Evolutionary conservation across 2,113 vertebrate genomes (phyloP), one percentile per base, ranked within the genome.

Genomic region (Thinocorus orbignyianus): DNA sequence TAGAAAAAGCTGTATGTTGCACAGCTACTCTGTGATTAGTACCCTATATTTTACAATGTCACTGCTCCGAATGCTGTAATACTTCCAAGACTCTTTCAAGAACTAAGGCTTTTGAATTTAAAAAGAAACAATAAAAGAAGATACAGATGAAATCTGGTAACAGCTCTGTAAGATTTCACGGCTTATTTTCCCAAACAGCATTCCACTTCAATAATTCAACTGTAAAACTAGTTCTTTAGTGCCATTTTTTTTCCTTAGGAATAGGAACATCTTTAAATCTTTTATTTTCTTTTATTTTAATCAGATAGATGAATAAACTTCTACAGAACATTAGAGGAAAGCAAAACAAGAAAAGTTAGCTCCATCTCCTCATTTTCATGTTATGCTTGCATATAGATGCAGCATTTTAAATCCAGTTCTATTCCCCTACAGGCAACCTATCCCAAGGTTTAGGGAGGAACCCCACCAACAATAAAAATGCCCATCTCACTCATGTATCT

Each of bases 1-100:
- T 90, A 96, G 93, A 97, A 96, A 97, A 96, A 94, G 95, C 93
- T 92, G 84, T 83, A 91, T 94, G 94, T 96, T 97, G 87, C 85
- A 96, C 66, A 94, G 95, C 81, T 94, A 97, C 95, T 88, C 92
- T 95, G 94, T 94, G 95, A 97, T 97, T 96, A 97, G 96, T 97
- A 97, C 88, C 88, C 92, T 88, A 65, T 96, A 97, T 96, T 97
- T 96, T 96, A 96, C 96, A 96, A 93, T 95, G 95, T 95, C 88
- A 94, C 70, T 90, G 91, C 80, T 95, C 82, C 3, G 18, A 96
- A 93, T 92, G 80, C 76, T 92, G 41, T 77, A 96, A 88, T 91
- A 88, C 88, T 94, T 89, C 88, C 92, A 96, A 95, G 84, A 92
- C 62, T 93, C 84, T 95, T 96, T 95, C 88, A 94, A 96, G 96